phyloP scores from a whole-genome alignment of 2,113 vertebrate genomes.

The Prinia subflava region DNA sequence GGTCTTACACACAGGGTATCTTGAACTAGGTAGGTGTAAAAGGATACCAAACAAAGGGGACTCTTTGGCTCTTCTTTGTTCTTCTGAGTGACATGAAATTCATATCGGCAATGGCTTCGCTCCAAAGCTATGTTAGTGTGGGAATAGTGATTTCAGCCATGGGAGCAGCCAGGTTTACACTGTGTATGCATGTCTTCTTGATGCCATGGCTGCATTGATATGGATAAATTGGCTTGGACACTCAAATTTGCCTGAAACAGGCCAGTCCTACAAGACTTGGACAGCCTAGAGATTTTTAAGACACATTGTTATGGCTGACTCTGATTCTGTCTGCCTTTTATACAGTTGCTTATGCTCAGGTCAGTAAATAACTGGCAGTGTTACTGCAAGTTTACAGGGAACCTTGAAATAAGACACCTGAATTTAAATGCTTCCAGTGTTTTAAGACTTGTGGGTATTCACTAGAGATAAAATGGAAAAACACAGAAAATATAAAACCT shows the following conservation, averaged over 20 bases:
- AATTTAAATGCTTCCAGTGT: not conserved
- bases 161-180: not conserved
- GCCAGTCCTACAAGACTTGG: not conserved
- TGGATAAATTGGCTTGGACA: not conserved
- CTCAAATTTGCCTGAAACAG: not conserved
- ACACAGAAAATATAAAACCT: not conserved
- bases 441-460: not conserved
- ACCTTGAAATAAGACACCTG: not conserved
- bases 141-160: not conserved
- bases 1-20: not conserved
- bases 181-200: accelerated
- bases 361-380: not conserved
- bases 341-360: not conserved
- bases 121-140: not conserved
- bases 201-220: not conserved
- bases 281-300: not conserved
- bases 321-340: not conserved
- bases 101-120: not conserved
- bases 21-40: not conserved
- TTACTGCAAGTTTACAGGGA: not conserved
- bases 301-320: not conserved
- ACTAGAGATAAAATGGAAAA: not conserved
- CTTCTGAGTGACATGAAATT: not conserved
- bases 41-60: not conserved
- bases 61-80: not conserved